Evolutionary conservation across 2,113 vertebrate species (phyloP), one percentile per base, ranked within the genome.

Genomic region (Anguilla rostrata): DNA sequence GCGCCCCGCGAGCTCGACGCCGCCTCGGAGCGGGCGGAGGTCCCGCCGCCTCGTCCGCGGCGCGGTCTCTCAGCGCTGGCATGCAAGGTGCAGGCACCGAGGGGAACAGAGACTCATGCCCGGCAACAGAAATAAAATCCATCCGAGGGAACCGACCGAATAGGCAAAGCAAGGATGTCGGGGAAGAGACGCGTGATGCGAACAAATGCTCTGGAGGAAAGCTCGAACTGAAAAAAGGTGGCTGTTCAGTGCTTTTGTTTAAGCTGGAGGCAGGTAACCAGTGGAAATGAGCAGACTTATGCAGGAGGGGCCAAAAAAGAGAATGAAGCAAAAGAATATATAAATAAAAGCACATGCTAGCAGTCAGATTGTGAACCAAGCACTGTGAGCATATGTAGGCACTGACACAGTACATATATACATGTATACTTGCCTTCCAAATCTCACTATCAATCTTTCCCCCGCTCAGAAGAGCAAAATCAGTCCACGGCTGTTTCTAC

Each of bases 371-470:
- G 40, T 18, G 84, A 92, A 92, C 82, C 83, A 89, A 87, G 29
- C 89, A 91, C 93, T 92, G 93, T 87, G 83, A 89, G 88, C 29
- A 88, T 91, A 93, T 75, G 88, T 88, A 90, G 91, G 90, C 16
- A 93, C 86, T 63, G 92, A 90, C 79, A 92, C 60, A 66, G 60
- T 66, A 66, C 60, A 26, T 66, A 66, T 92, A 93, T 85, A 87
- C 90, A 92, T 92, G 92, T 92, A 96, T 97, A 97, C 96, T 97
- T 97, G 96, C 96, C 96, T 97, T 97, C 96, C 96, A 97, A 96
- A 97, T 96, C 95, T 97, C 96, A 96, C 96, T 96, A 97, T 97
- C 96, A 95, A 97, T 97, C 96, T 97, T 97, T 95, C 96, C 96
- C 95, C 95, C 96, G 96, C 96, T 96, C 95, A 97, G 96, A 93